Evolutionary conservation across 2,888 invertebrate species (phyloP), one percentile per base, ranked within the genome.

Genomic region (Drosophila parthenogenetica): DNA sequence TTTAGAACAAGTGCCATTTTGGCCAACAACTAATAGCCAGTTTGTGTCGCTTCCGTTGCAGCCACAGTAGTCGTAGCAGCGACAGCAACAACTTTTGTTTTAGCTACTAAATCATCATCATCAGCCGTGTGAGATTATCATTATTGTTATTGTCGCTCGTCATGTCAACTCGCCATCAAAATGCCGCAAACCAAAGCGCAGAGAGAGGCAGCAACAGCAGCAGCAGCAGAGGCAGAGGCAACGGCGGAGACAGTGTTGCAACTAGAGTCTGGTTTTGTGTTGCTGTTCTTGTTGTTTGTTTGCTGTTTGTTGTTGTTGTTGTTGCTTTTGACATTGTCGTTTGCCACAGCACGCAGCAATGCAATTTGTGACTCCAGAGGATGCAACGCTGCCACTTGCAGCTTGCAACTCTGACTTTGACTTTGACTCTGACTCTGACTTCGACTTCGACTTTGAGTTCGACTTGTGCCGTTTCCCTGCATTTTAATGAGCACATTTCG

Each of bases 1-100:
- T 83, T 87, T 78, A 73, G 89, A 86, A 86, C 86, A 86, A 89
- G 86, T 86, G 89, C 87, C 89, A 86, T 86, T 86, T 86, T 86
- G 86, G 89, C 81, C 87, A 79, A 59, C 84, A 83, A 86, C 89
- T 85, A 85, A 85, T 85, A 86, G 85, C 87, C 85, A 85, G 83
- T 84, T 84, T 84, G 83, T 79, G 89, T 83, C 87, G 87, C 86
- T 88, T 86, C 88, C 88, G 84, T 86, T 84, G 84, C 73, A 77
- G 83, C 35, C 70, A 49, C 29, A 29, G n/a, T 5, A 49, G 29
- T 8, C 29, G 8, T 8, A 29, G 29, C 8, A 29, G 8, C 5
- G 8, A 29, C 29, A 29, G 8, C 29, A 29, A 8, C 29, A 32
- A n/a, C 35, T 19, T 37, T n/a, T 13, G 40, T 51, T 13, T 48